These are phyloP conservation scores for Rhombomys opimus DNA, from an alignment of 2,113 vertebrate genomes.

Conservation along the genomic window DNA sequence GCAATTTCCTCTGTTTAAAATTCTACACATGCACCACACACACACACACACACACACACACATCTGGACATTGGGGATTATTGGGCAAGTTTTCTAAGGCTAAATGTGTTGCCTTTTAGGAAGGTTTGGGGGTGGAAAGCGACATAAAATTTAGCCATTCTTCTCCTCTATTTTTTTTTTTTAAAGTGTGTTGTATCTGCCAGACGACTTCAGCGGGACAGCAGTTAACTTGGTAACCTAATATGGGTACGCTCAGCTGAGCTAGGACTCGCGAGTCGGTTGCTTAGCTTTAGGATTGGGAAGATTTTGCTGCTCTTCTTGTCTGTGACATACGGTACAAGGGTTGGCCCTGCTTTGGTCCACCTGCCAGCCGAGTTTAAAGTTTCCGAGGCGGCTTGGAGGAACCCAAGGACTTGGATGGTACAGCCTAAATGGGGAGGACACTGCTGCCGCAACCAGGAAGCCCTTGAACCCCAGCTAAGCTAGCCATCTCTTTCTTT, in stretches of 20 bases:
- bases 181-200: background rate
- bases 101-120: background rate
- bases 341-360: constrained; percentile 82
- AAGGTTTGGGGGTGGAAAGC: background rate
- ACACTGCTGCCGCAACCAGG: background rate
- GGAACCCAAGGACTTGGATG: constrained; percentile 68
- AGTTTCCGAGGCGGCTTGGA: constrained; percentile 80
- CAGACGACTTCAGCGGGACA: background rate
- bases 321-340: constrained; percentile 83
- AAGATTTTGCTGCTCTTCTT: constrained; percentile 55
- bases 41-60: background rate
- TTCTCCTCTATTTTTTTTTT: background rate
- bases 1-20: background rate
- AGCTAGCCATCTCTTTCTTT: background rate
- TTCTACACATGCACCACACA: no score
- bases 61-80: background rate
- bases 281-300: background rate
- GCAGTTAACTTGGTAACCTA: background rate
- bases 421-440: background rate
- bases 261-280: background rate
- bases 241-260: background rate
- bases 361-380: constrained; percentile 87
- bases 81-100: background rate
- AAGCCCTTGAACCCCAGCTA: constrained; percentile 17
- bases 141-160: background rate